Evolutionary conservation across 2,113 vertebrate genomes (phyloP).

Genomic region (Phoenicopterus ruber): DNA sequence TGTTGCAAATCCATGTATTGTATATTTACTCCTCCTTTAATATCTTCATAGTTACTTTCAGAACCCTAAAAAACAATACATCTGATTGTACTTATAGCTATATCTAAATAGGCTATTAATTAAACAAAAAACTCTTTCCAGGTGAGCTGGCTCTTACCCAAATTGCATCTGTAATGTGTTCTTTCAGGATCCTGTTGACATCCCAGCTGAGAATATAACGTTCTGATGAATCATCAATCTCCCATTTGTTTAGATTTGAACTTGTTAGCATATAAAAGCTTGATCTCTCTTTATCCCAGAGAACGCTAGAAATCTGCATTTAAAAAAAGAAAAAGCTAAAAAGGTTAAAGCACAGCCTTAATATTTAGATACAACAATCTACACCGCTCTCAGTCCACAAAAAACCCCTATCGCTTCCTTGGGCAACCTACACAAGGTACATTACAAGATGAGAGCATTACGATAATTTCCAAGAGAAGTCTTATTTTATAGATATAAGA

Average conservation of each 20-base stretch:
- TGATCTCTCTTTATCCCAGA: slow-evolving; percentile 80
- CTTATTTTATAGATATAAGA: background rate
- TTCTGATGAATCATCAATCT: slow-evolving; percentile 84
- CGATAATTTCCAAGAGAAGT: background rate
- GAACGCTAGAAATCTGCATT: slow-evolving; percentile 83
- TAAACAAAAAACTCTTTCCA: background rate
- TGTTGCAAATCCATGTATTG: slow-evolving; percentile 88
- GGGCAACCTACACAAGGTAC: background rate
- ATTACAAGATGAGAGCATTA: background rate
- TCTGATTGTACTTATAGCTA: background rate
- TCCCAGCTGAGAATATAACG: slow-evolving; percentile 88
- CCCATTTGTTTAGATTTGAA: slow-evolving; percentile 88
- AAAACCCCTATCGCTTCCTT: background rate
- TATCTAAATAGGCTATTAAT: background rate
- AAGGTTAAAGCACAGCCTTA: background rate
- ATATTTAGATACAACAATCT: background rate
- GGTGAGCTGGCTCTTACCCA: slow-evolving; percentile 81
- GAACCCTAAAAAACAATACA: slow-evolving; percentile 80
- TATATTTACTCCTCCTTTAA: slow-evolving; percentile 87
- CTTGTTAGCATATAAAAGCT: slow-evolving; percentile 86
- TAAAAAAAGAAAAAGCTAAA: background rate
- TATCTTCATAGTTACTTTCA: slow-evolving; percentile 90
- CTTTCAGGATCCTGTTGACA: slow-evolving; percentile 76
- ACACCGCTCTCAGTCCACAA: background rate
- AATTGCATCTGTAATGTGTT: slow-evolving; percentile 87